Conservation (phyloP, 2,888 invertebrate genomes). For the Protodeltote pygarga region DNA sequence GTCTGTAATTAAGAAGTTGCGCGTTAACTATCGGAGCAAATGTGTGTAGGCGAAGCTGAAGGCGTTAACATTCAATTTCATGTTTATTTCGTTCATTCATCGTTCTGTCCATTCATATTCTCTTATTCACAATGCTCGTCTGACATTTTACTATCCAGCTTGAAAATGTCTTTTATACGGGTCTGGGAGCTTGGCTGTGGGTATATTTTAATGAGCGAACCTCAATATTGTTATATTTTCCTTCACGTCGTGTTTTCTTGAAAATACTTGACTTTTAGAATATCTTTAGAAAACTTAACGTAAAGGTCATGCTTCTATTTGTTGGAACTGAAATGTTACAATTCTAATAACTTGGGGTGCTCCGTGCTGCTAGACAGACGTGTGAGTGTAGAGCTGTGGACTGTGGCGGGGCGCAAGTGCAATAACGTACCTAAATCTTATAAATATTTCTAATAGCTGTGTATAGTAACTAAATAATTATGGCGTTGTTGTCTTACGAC, state of each 20-base stretch:
- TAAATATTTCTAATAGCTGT: not conserved
- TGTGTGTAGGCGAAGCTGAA: constrained; percentile 43
- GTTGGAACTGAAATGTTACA: constrained; percentile 24
- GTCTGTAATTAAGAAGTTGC: constrained; percentile 40
- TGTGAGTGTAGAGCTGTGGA: too few species aligned
- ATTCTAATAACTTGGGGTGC: too few species aligned
- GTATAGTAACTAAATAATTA: constrained; percentile 12
- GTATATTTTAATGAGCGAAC: constrained; percentile 23
- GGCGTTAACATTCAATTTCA: constrained; percentile 47
- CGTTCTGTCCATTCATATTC: constrained; percentile 60
- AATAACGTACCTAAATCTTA: too few species aligned
- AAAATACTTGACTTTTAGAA: constrained; percentile 25
- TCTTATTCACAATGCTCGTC: constrained; percentile 51
- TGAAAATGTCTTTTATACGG: constrained; percentile 3
- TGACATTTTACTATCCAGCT: constrained; percentile 14
- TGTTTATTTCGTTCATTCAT: constrained; percentile 62
- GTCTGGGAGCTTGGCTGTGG: not conserved
- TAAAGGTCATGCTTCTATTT: constrained; percentile 31
- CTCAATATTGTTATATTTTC: constrained; percentile 10
- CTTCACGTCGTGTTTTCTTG: constrained; percentile 10
- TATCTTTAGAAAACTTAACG: constrained; percentile 18
- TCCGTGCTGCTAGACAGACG: too few species aligned
- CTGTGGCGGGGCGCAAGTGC: too few species aligned
- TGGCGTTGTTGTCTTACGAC: constrained; percentile 25
- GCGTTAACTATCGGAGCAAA: constrained; percentile 50